A percentile compares a stretch with the other conserved stretches of the same genome.
phyloP scores from a whole-genome alignment of 2,888 invertebrate species.

The Apamea crenata region DNA sequence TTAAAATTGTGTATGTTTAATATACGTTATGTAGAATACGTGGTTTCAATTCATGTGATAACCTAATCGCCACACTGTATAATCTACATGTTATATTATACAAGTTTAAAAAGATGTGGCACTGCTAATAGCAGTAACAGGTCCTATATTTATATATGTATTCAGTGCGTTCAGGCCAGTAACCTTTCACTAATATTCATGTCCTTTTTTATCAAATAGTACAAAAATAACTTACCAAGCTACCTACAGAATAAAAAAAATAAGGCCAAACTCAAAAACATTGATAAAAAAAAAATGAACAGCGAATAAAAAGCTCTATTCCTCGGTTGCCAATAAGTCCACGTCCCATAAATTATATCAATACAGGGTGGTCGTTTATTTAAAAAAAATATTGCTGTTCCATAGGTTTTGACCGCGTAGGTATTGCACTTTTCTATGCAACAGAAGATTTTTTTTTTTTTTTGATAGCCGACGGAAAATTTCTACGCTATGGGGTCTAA shows the following conservation, averaged over 20 bases:
- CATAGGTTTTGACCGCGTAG: too few species aligned
- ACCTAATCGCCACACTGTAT: too few species aligned
- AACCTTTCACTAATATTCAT: not conserved
- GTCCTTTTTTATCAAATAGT: not conserved
- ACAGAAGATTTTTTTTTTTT: too few species aligned
- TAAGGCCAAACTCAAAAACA: not conserved
- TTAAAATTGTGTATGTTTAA: too few species aligned
- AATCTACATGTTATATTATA: not conserved
- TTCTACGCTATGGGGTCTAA: too few species aligned
- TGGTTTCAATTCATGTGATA: too few species aligned
- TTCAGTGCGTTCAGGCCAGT: not conserved
- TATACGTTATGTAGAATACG: too few species aligned
- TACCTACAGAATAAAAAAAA: not conserved
- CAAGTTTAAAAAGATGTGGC: not conserved
- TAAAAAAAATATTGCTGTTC: too few species aligned
- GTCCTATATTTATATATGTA: too few species aligned
- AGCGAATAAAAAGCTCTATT: not conserved
- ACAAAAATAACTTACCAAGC: not conserved
- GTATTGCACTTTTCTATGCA: too few species aligned
- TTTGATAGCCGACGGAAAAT: too few species aligned
- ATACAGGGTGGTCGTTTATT: too few species aligned
- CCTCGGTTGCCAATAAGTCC: not conserved
- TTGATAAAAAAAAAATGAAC: not conserved
- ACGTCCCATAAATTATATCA: constrained; percentile 21
- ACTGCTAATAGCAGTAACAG: not conserved